These are phyloP conservation scores for Polypedilum pembai DNA, from an alignment of 1,140 invertebrate species.

Conservation along the genomic window DNA sequence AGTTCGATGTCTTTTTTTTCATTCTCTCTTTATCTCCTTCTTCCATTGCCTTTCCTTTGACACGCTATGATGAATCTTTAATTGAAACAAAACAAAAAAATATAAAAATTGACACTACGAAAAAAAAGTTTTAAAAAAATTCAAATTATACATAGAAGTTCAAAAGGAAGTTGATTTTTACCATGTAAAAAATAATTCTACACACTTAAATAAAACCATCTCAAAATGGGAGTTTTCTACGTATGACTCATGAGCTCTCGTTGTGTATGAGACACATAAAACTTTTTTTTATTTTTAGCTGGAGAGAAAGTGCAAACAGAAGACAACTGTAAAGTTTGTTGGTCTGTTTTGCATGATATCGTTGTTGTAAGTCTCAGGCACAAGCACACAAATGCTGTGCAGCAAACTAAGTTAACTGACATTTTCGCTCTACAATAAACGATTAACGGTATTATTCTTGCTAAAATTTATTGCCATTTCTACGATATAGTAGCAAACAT, in stretches of 20 bases:
- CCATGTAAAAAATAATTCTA: not conserved
- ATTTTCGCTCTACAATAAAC: not conserved
- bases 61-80: constrained; percentile 5
- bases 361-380: not conserved
- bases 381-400: not conserved
- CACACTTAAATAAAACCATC: not conserved
- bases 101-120: not conserved
- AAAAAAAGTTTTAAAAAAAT: not conserved
- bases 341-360: not conserved
- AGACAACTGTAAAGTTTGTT: not conserved
- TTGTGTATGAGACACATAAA: not conserved
- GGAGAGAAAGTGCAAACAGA: constrained; percentile 26
- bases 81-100: not conserved
- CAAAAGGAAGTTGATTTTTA: too few relatives aligned
- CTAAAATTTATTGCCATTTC: constrained; percentile 18
- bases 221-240: not conserved
- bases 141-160: too few relatives aligned
- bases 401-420: not conserved
- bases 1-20: constrained; percentile 21
- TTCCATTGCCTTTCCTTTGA: not conserved
- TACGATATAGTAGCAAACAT: not conserved
- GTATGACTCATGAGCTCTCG: not conserved
- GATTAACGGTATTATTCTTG: not conserved
- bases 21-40: not conserved
- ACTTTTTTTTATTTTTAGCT: not conserved